Percentiles rank a stretch among this genome's conserved stretches.
Evolutionary conservation across 2,797 vertebrate species (phyloP).

Genomic region (Enteromius viviparus): DNA sequence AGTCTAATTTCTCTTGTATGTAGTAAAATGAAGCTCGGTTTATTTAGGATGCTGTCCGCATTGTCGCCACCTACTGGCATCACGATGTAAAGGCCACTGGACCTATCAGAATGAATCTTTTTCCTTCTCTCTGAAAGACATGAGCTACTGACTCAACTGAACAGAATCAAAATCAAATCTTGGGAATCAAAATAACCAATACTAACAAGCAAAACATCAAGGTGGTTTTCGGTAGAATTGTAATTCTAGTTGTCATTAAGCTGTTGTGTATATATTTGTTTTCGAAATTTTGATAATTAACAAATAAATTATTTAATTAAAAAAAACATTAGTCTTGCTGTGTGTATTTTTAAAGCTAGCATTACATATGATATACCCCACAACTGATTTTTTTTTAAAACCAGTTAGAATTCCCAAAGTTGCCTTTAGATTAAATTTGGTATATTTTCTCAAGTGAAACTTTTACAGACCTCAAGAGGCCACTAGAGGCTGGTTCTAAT

Average conservation of each 20-base stretch:
- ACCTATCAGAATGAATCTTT: not conserved
- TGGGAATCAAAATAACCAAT: not conserved
- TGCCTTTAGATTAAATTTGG: not conserved
- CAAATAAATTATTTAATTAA: not conserved
- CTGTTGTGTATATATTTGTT: not conserved
- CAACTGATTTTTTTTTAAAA: too few species aligned
- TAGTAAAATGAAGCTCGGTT: not conserved
- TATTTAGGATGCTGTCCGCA: not conserved
- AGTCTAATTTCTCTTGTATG: not conserved
- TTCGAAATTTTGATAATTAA: not conserved
- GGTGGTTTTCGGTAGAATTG: not conserved
- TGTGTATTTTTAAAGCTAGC: not conserved
- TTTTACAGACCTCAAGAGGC: not conserved
- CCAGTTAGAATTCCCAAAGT: not conserved
- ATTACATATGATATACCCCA: not conserved
- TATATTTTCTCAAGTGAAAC: constrained; percentile 1
- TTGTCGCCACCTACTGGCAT: not conserved
- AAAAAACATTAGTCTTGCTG: not conserved
- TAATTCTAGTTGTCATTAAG: not conserved
- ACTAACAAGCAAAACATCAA: not conserved
- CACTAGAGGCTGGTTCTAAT: not conserved
- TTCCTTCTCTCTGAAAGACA: too few species aligned
- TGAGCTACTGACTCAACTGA: not conserved
- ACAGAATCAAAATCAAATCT: too few species aligned
- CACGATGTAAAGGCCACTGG: not conserved